These are phyloP conservation scores for Cettia cetti DNA, from an alignment of 2,113 vertebrate genomes.

Conservation along the genomic window DNA sequence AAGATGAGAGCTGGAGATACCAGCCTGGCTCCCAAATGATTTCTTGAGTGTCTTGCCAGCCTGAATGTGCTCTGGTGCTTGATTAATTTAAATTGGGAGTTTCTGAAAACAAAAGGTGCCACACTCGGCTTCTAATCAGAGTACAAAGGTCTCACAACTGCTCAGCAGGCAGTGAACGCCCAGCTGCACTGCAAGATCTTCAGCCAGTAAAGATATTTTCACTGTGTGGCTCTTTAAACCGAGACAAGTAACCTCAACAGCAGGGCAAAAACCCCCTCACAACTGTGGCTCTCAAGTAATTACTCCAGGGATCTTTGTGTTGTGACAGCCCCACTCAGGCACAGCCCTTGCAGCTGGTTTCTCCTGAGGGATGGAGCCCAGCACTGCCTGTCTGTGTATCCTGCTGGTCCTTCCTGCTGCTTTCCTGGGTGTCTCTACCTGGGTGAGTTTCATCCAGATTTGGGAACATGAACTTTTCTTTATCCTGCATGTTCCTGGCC, in stretches of 20 bases:
- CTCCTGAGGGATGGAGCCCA: accelerated
- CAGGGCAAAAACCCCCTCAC: neutral
- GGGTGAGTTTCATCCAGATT: neutral
- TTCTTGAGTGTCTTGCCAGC: constrained; percentile 19
- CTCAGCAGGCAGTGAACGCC: neutral
- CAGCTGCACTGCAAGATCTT: neutral
- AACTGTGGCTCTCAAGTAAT: neutral
- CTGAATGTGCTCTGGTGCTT: neutral
- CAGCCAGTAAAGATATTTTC: neutral
- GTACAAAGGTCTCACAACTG: neutral
- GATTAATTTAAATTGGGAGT: constrained; percentile 36
- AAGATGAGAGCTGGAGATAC: constrained; percentile 2
- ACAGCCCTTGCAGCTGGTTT: neutral
- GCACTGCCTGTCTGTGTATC: neutral
- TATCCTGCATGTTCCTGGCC: neutral
- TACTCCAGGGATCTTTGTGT: neutral
- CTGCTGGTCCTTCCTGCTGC: neutral
- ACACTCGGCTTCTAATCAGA: constrained; percentile 1
- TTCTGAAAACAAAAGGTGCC: constrained; percentile 57
- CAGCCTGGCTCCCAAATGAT: neutral
- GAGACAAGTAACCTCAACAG: constrained; percentile 2
- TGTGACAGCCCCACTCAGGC: neutral
- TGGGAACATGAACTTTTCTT: neutral
- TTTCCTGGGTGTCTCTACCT: neutral
- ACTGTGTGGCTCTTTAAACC: neutral